Base-by-base conservation (phyloP, 1,140 invertebrate genomes). In the Gryllus bimaculatus region DNA sequence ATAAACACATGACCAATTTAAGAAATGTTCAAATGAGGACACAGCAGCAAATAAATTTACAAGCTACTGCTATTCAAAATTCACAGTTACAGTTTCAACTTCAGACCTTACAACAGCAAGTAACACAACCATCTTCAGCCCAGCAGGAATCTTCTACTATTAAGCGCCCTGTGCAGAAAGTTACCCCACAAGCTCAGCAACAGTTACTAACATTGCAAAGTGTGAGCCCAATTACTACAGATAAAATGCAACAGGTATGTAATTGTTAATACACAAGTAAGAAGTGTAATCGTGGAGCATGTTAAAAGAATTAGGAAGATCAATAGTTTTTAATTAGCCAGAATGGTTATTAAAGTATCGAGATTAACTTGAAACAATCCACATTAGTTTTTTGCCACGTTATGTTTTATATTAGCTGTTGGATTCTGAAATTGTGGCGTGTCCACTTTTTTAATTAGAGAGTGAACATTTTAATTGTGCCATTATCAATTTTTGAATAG, bases 141-240 rank as follows among this genome's bases (percentile, higher is more conserved):
- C 79, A 81, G 48, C 54, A 66, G 54, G 54, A 66, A 10, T 13
- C 54, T 13, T 66, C 54, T 13, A 7, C 18, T 18, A 66, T 66
- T 66, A 66, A 66, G 18, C 54, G 54, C 10, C 54, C 54, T 3
- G 54, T 66, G 10, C 54, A 66, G 54, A 66, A 66, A 18, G 54
- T 66, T 66, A 18, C 18, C 73, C 80, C 82, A 21, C 81, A 82
- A 79, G 79, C 80, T 8, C 83, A 79, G 8, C n/a, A 74, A 54
- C 80, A 84, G 74, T 81, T 82, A 8, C 79, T 85, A 18, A 80
- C 85, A 48, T 81, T 84, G n/a, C 84, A 84, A 75, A 84, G 83
- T 81, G 81, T 85, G 77, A 78, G 81, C 13, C 82, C 83, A 77
- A 79, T 85, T 39, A 79, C 83, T 47, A 47, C 81, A 20, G 84